Evolutionary conservation across 2,113 vertebrate species (phyloP), one percentile per base, ranked within the genome.

Genomic region (Ovis canadensis): DNA sequence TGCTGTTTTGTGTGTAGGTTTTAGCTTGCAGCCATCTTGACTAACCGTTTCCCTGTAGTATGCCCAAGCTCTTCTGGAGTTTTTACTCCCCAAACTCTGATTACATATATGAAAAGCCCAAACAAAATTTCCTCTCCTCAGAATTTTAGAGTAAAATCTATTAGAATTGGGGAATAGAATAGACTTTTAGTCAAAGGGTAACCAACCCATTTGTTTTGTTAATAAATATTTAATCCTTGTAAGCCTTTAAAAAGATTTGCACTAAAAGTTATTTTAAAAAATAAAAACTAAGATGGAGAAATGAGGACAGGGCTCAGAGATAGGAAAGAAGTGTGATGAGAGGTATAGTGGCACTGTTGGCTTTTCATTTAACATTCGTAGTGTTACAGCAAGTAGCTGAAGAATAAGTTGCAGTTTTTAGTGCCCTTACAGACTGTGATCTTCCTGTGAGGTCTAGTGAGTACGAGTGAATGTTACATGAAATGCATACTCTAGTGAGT

Each of bases 201-300:
- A 67, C 81, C 40, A 87, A 29, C 15, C 33, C 27, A 62, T 94
- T 83, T 81, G 16, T 92, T 97, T 78, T 81, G 16, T 94, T 97
- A 92, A 50, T 97, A 92, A 50, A 62, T 87, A 13, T 64, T 82
- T 81, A 87, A 84, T 88, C 16, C 27, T 55, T 84, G 12, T 84
- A 93, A 82, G 21, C 48, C 82, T 81, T 86, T 52, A 62, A 78
- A 80, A 71, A 82, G 17, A 11, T 92, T 62, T 25, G n/a, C 59
- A 85, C 43, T 87, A 82, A 88, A 93, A 88, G 33, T 40, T 84
- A 33, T 31, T 94, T 94, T 14, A 23, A 45, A 7, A 74, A 83
- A 59, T 19, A 48, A 17, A 52, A 77, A 17, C 12, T 55, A 55
- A 88, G 13, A 50, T 62, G 43, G 33, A 78, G 14, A 93, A 59